phyloP scores from a whole-genome alignment of 2,113 vertebrate genomes.

The Shinisaurus crocodilurus region DNA sequence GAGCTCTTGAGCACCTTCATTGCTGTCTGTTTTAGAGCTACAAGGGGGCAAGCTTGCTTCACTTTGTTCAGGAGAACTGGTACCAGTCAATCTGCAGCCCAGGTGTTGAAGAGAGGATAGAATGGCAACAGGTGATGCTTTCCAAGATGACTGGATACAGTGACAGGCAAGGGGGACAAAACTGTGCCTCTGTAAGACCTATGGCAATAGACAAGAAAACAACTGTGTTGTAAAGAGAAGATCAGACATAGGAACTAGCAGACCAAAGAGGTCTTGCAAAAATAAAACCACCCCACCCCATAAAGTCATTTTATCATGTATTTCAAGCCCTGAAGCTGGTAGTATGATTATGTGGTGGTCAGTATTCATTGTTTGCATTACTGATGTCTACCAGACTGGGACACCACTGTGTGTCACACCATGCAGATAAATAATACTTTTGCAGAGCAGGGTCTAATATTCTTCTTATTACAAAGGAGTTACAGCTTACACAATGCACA shows the following conservation, averaged over 20 bases:
- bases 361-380: neutral
- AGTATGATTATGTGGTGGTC: neutral
- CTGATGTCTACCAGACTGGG: neutral
- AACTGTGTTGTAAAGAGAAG: neutral
- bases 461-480: neutral
- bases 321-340: neutral
- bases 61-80: neutral
- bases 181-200: conserved; percentile 37
- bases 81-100: neutral
- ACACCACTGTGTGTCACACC: neutral
- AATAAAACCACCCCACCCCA: neutral
- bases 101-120: neutral
- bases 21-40: neutral
- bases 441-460: neutral
- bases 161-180: neutral
- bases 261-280: neutral
- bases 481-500: neutral
- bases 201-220: neutral
- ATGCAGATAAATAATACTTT: neutral
- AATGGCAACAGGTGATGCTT: neutral
- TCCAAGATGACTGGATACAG: neutral
- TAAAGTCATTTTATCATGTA: neutral
- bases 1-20: neutral
- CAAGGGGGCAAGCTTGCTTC: neutral
- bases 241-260: neutral